Conservation (phyloP, 1,140 invertebrate species). For the Rhagoletis zephyria region DNA sequence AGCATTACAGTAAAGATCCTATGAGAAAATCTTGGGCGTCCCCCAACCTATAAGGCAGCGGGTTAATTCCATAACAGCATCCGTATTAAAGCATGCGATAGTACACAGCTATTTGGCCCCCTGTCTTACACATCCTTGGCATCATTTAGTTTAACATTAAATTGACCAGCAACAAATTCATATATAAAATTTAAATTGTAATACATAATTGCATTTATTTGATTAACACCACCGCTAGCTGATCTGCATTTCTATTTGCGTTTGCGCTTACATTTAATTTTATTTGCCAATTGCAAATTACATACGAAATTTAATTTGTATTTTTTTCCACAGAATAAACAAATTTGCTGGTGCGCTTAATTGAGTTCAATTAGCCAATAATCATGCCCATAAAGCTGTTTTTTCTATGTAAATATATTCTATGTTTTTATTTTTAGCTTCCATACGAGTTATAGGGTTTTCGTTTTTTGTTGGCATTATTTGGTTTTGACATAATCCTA, state of each 20-base stretch:
- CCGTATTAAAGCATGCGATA: too few relatives aligned
- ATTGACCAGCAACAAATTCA: too few relatives aligned
- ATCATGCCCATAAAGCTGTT: neutral
- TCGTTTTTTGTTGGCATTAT: neutral
- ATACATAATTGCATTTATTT: neutral
- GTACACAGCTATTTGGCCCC: too few relatives aligned
- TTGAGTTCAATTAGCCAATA: slow-evolving; percentile 25
- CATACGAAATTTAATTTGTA: slow-evolving; percentile 25
- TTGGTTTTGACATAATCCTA: neutral
- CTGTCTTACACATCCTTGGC: too few relatives aligned
- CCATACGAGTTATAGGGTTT: neutral
- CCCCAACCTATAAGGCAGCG: too few relatives aligned
- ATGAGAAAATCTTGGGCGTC: too few relatives aligned
- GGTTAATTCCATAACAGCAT: too few relatives aligned
- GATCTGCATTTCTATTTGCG: neutral
- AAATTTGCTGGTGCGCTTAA: slow-evolving; percentile 43
- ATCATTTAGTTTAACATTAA: too few relatives aligned
- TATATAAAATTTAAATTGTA: neutral
- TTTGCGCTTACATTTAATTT: slow-evolving; percentile 26
- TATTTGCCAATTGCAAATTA: neutral
- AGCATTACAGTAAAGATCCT: too few relatives aligned
- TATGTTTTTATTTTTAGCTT: neutral
- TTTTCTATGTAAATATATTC: neutral
- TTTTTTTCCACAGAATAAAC: slow-evolving; percentile 26
- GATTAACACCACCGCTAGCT: neutral